A percentile compares a stretch with the other conserved stretches of the same genome.
Evolutionary conservation across 2,888 invertebrate genomes (phyloP).

Genomic region (Dasypolia templi): DNA sequence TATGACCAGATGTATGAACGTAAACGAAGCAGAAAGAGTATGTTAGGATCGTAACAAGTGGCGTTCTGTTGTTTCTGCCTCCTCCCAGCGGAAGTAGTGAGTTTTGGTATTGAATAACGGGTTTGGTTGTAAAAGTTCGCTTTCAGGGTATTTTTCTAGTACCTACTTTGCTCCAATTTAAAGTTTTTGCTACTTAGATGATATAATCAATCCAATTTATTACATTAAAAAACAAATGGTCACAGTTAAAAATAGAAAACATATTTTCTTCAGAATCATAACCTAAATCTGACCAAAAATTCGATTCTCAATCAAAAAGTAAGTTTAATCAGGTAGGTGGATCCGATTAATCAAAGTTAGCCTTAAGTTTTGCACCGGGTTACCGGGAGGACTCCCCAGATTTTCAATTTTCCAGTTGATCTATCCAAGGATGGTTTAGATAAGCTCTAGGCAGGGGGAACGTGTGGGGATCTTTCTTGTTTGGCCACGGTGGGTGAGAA

Average conservation of each 20-base stretch:
- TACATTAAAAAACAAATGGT: neutral
- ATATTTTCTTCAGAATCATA: neutral
- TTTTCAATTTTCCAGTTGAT: conserved; percentile 88
- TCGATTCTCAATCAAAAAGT: neutral
- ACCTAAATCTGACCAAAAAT: too few relatives aligned
- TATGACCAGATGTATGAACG: too few relatives aligned
- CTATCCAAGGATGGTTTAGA: conserved; percentile 81
- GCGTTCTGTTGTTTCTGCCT: too few relatives aligned
- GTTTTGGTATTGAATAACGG: too few relatives aligned
- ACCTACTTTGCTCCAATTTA: too few relatives aligned
- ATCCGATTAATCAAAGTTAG: conserved; percentile 82
- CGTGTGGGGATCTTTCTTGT: conserved; percentile 60
- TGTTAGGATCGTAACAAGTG: too few relatives aligned
- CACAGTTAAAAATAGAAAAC: neutral
- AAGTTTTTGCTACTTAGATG: neutral
- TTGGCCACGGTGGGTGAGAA: conserved; percentile 34
- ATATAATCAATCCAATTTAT: neutral
- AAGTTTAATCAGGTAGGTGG: conserved; percentile 78
- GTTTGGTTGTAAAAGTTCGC: too few relatives aligned
- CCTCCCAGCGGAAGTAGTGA: too few relatives aligned
- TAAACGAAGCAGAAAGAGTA: too few relatives aligned
- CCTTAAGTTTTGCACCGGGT: conserved; percentile 69
- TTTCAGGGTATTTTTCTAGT: neutral
- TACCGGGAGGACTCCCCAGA: conserved; percentile 58
- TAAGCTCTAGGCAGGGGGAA: conserved; percentile 68